phyloP scores from a whole-genome alignment of 2,113 vertebrate genomes.

The Seriola dumerili region DNA sequence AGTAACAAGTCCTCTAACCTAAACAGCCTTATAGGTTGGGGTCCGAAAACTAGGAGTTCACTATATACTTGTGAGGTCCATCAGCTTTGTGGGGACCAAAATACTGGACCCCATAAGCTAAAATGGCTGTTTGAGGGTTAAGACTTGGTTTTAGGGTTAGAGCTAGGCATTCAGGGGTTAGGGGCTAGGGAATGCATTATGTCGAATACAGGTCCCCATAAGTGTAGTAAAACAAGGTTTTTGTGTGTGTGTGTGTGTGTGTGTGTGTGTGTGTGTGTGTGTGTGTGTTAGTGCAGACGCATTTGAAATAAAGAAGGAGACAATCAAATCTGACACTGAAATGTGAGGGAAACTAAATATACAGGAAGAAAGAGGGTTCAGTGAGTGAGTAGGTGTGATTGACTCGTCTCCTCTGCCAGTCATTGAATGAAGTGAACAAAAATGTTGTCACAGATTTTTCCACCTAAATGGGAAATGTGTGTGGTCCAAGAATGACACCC shows the following conservation, averaged over 20 bases:
- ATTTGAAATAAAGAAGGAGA: background rate
- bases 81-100: too few relatives aligned
- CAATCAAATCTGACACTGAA: background rate
- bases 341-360: background rate
- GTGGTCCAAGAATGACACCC: conserved; percentile 53
- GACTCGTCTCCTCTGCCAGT: background rate
- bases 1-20: background rate
- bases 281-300: background rate
- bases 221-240: too few relatives aligned
- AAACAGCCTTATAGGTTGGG: too few relatives aligned
- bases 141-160: too few relatives aligned
- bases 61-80: too few relatives aligned
- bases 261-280: background rate
- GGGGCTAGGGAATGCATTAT: too few relatives aligned
- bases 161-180: too few relatives aligned
- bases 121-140: too few relatives aligned
- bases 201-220: too few relatives aligned
- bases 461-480: conserved; percentile 45
- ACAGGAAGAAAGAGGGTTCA: background rate
- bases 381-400: conserved; percentile 39
- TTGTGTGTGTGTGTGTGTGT: too few relatives aligned
- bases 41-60: too few relatives aligned
- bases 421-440: background rate
- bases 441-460: conserved; percentile 27
- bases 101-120: too few relatives aligned